These are phyloP conservation scores for Papilio polytes DNA, from an alignment of 1,140 invertebrate species.

Conservation along the genomic window DNA sequence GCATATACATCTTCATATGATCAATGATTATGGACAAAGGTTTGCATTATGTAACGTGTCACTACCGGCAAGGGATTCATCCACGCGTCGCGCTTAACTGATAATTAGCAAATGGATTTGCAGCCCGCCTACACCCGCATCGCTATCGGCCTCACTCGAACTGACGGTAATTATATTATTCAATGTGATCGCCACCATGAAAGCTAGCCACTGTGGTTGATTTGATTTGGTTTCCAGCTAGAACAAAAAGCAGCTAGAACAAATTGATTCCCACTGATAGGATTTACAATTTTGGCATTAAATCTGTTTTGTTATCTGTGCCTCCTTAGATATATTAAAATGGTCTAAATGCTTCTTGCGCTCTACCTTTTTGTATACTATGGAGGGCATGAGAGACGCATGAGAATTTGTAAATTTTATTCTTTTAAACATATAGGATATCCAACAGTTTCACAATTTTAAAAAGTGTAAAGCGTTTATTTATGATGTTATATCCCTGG, in stretches of 20 bases:
- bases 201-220: neutral
- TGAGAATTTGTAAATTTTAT: neutral
- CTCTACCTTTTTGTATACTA: neutral
- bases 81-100: slow-evolving; percentile 29
- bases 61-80: neutral
- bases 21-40: neutral
- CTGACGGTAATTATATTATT: neutral
- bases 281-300: neutral
- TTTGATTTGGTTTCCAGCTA: neutral
- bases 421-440: neutral
- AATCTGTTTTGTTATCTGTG: neutral
- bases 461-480: slow-evolving; percentile 59
- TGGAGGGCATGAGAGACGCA: neutral
- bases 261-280: neutral
- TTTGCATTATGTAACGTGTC: neutral
- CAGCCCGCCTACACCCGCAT: slow-evolving; percentile 12
- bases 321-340: neutral
- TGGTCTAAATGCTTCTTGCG: neutral
- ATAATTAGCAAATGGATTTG: slow-evolving; percentile 60
- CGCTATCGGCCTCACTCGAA: neutral
- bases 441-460: slow-evolving; percentile 17
- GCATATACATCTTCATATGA: neutral
- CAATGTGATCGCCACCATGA: slow-evolving; percentile 12
- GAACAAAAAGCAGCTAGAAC: neutral
- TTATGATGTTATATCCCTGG: slow-evolving; percentile 65